Conservation (phyloP, 2,113 vertebrate genomes). For the Neotoma lepida region DNA sequence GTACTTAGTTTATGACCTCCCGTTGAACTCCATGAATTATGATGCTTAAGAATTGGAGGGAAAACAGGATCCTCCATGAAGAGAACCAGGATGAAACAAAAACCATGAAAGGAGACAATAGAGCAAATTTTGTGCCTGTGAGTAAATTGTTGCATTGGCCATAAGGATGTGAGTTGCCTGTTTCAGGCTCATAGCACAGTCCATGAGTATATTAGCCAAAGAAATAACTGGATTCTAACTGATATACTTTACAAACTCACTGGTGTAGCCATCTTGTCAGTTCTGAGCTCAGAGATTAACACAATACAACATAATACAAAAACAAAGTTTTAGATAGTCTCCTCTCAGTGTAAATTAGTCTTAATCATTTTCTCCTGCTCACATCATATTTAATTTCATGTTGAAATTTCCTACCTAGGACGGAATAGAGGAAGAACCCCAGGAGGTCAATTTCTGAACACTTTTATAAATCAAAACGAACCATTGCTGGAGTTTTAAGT, state of each 20-base stretch:
- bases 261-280: background rate
- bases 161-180: background rate
- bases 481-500: background rate
- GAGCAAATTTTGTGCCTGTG: slow-evolving; percentile 2
- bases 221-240: slow-evolving; percentile 1
- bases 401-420: background rate
- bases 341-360: background rate
- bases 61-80: background rate
- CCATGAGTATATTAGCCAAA: background rate
- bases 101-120: background rate
- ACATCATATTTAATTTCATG: background rate
- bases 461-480: background rate
- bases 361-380: background rate
- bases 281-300: slow-evolving; percentile 12
- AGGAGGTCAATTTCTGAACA: background rate
- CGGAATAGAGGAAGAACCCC: background rate
- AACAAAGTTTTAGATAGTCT: background rate
- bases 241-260: background rate
- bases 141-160: background rate
- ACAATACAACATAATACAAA: background rate
- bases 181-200: background rate
- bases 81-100: background rate
- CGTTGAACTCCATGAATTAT: background rate
- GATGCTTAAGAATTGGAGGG: background rate
- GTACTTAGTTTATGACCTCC: background rate